These are phyloP conservation scores for Tenthredo mesomela DNA, from an alignment of 2,888 invertebrate species.

Conservation along the genomic window DNA sequence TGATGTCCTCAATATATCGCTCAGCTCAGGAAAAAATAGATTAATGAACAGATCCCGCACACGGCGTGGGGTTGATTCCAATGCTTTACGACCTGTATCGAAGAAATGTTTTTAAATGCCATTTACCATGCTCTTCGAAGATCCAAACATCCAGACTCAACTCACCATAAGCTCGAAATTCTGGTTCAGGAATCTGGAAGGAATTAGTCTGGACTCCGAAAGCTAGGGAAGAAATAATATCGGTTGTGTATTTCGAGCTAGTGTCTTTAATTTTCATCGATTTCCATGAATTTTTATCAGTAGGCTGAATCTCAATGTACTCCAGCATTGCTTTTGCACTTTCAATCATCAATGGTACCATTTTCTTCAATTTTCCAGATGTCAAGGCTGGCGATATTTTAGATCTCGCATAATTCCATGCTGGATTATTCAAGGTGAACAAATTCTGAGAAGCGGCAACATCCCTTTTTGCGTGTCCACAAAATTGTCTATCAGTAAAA, in stretches of 20 bases:
- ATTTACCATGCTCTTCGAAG: too few species aligned
- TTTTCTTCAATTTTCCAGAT: conserved; percentile 79
- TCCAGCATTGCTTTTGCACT: conserved; percentile 67
- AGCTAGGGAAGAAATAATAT: conserved; percentile 68
- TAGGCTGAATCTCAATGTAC: too few species aligned
- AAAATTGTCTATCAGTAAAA: conserved; percentile 77
- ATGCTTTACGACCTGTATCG: neutral
- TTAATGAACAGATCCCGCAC: conserved; percentile 53
- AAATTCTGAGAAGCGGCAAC: conserved; percentile 70
- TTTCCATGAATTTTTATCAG: too few species aligned
- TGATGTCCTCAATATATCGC: conserved; percentile 32
- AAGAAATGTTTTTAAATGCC: too few species aligned
- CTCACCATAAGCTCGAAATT: conserved; percentile 67
- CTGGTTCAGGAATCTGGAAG: conserved; percentile 61
- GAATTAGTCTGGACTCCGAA: conserved; percentile 69
- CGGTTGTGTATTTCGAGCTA: conserved; percentile 65
- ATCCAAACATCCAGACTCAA: too few species aligned
- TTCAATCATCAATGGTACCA: conserved; percentile 77
- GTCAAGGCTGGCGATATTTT: conserved; percentile 80
- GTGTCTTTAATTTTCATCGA: conserved; percentile 58
- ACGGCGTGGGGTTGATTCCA: neutral
- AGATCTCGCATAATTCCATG: conserved; percentile 79
- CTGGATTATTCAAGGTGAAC: conserved; percentile 76
- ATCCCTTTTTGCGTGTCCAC: conserved; percentile 70
- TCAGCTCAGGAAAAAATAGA: conserved; percentile 67